Conservation (phyloP, 2,113 vertebrate species). For the Columbina picui region DNA sequence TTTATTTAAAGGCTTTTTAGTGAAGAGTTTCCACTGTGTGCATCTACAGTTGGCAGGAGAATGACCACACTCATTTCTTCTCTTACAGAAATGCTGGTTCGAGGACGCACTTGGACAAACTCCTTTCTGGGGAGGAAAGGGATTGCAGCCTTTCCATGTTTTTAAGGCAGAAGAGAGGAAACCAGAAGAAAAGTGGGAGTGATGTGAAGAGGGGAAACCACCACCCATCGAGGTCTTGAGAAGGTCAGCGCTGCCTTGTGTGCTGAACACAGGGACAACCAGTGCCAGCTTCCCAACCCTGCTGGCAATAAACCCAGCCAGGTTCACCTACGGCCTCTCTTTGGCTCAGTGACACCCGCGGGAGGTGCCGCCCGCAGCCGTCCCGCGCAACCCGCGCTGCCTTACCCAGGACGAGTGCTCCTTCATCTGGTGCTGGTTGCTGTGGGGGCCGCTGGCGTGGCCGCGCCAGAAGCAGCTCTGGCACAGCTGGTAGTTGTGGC, state of each 20-base stretch:
- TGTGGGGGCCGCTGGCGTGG: conserved; percentile 92
- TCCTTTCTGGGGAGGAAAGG: background rate
- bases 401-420: conserved; percentile 97
- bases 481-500: conserved; percentile 98
- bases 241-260: fast-evolving
- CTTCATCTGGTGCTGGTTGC: conserved; percentile 99
- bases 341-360: background rate
- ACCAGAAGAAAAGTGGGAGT: background rate
- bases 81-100: background rate
- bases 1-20: background rate
- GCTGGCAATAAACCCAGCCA: fast-evolving
- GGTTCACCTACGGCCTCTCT: fast-evolving
- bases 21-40: background rate
- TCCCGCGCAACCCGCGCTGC: background rate
- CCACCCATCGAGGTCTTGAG: fast-evolving
- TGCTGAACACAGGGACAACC: background rate
- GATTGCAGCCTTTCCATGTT: background rate
- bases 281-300: fast-evolving
- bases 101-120: background rate
- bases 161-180: background rate
- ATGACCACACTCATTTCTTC: fast-evolving
- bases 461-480: conserved; percentile 97
- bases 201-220: background rate
- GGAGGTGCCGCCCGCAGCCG: background rate
- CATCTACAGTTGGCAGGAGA: background rate